Base-by-base conservation (phyloP, 2,113 vertebrate genomes). In the Panthera leo region DNA sequence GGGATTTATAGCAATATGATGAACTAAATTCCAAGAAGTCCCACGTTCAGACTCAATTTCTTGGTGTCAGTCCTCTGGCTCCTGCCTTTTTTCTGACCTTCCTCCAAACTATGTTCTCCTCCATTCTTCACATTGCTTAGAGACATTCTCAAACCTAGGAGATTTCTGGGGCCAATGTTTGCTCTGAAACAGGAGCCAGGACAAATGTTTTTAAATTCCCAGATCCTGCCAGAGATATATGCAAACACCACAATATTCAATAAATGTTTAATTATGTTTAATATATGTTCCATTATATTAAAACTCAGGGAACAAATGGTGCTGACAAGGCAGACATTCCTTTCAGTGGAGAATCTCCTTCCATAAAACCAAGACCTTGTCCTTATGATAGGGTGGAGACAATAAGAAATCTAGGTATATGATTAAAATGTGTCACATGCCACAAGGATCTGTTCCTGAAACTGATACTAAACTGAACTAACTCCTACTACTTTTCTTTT, bases 241-340 rank as follows among this genome's bases (percentile, higher is more conserved):
- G 89, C 79, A 97, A 96, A 96, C 51, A 96, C 27, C 73, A 97
- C 23, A 87, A 85, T 96, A 92, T 88, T 29, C 63, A 97, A 82
- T 55, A n/a, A 11, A 76, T 53, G 53, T 87, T 97, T 96, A 96
- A 95, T 92, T 85, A 85, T 58, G 34, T 97, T 97, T 90, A 87
- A 86, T 97, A 86, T 87, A 92, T n/a, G 75, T 75, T 90, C 68
- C 70, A 78, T 93, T 83, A 73, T 95, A 95, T 84, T 96, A 97
- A 96, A 97, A 92, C 48, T n/a, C n/a, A 96, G 36, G 58, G 55
- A 85, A 89, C 36, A 95, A 68, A 93, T 89, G 83, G 15, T 79
- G 73, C 83, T 68, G 65, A 63, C 4, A 45, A 48, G 89, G 34
- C 53, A 58, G 90, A 93, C 68, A 93, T 94, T 95, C 48, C 36